These are phyloP conservation scores for Dinoponera quadriceps DNA, from an alignment of 1,140 invertebrate species.

Conservation along the genomic window DNA sequence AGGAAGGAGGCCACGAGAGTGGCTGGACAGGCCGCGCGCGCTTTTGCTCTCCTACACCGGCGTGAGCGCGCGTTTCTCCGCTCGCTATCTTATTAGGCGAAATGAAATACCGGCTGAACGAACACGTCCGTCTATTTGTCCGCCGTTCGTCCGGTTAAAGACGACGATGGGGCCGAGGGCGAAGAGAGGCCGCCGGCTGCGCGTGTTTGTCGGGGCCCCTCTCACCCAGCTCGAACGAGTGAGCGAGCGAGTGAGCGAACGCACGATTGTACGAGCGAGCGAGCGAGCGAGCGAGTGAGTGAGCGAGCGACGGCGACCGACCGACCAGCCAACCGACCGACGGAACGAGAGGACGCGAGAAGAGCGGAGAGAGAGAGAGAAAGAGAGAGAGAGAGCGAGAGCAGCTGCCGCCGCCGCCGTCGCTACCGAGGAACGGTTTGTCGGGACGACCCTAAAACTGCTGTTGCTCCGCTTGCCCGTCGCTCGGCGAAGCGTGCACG, in stretches of 20 bases:
- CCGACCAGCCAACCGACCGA: too few species aligned
- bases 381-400: conserved; percentile 44
- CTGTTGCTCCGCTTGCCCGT: conserved; percentile 53
- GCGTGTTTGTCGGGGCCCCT: conserved; percentile 66
- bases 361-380: conserved; percentile 57
- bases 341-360: conserved; percentile 63
- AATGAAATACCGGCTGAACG: conserved; percentile 71
- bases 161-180: conserved; percentile 61
- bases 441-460: conserved; percentile 60
- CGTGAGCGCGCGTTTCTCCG: conserved; percentile 9
- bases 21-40: not conserved
- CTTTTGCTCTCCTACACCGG: conserved; percentile 8
- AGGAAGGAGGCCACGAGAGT: conserved; percentile 6
- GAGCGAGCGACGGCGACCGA: conserved; percentile 8
- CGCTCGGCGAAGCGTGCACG: conserved; percentile 52
- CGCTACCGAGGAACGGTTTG: conserved; percentile 67
- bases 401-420: conserved; percentile 75
- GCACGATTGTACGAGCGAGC: not conserved
- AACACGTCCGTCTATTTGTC: conserved; percentile 77
- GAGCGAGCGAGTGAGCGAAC: not conserved
- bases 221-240: conserved; percentile 46
- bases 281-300: not conserved
- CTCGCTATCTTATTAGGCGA: conserved; percentile 67
- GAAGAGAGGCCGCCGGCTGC: conserved; percentile 67
- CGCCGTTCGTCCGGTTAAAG: conserved; percentile 61